Conservation (phyloP, 1,140 invertebrate genomes). For the Brachionus plicatilis region DNA sequence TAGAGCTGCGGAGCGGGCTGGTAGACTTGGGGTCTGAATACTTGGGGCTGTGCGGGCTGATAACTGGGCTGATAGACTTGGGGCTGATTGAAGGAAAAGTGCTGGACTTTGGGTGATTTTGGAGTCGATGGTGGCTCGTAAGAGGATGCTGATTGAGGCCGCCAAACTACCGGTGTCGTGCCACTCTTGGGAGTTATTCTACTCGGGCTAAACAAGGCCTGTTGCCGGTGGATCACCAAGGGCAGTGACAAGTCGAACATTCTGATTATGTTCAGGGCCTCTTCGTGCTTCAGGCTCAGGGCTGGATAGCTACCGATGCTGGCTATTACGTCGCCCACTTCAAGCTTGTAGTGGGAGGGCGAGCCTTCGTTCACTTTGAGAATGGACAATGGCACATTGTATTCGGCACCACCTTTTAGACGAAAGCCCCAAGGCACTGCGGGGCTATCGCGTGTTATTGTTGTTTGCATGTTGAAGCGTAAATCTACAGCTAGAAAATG, state of each 20-base stretch:
- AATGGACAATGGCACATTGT: constrained; percentile 31
- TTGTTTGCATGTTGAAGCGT: constrained; percentile 13
- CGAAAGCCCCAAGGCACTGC: constrained; percentile 39
- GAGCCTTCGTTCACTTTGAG: constrained; percentile 25
- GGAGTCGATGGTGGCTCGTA: not conserved
- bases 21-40: not conserved
- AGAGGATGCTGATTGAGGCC: not conserved
- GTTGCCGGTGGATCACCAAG: not conserved
- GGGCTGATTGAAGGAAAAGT: not conserved
- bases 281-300: constrained; percentile 23
- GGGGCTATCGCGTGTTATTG: not conserved
- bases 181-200: not conserved
- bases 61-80: not conserved
- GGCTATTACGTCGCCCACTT: constrained; percentile 20
- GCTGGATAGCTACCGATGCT: constrained; percentile 23
- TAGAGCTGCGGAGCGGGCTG: not conserved
- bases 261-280: constrained; percentile 32
- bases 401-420: constrained; percentile 36
- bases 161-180: not conserved
- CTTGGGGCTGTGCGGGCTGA: not conserved
- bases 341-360: not conserved
- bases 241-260: constrained; percentile 40
- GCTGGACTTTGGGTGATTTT: not conserved
- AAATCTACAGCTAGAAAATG: not conserved
- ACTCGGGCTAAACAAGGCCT: not conserved